Percentiles rank a stretch among this genome's conserved stretches.
Evolutionary conservation across 2,797 vertebrate genomes (phyloP).

Genomic region (Scleropages formosus): DNA sequence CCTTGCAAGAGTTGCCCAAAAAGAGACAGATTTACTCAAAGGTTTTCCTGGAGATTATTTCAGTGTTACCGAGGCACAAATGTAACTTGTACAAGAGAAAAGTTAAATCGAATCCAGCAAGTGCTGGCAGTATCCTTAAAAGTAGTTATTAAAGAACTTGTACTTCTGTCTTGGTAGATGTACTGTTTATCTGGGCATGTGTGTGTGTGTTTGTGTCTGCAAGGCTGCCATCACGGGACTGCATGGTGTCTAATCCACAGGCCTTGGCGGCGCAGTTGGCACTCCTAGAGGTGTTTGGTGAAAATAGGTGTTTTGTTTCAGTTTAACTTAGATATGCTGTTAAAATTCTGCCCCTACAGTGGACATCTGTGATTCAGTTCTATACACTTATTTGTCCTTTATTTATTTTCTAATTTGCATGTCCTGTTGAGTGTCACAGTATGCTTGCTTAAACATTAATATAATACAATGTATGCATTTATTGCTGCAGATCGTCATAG

Average conservation of each 20-base stretch:
- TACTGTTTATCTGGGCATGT: too few relatives aligned
- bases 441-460: conserved; percentile 9
- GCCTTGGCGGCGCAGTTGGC: neutral
- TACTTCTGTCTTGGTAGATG: neutral
- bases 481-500: neutral
- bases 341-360: conserved; percentile 1
- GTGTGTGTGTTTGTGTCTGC: neutral
- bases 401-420: neutral
- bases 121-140: neutral
- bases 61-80: conserved; percentile 6
- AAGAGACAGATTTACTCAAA: conserved; percentile 3
- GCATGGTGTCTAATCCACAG: neutral
- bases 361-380: neutral
- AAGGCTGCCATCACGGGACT: neutral
- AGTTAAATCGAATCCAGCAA: neutral
- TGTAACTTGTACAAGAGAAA: conserved; percentile 1
- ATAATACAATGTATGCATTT: neutral
- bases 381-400: neutral
- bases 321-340: conserved; percentile 3
- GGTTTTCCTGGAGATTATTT: conserved; percentile 6
- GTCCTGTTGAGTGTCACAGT: neutral
- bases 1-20: neutral
- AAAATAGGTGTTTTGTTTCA: conserved; percentile 18
- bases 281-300: neutral
- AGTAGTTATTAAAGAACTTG: neutral